phyloP scores from a whole-genome alignment of 2,797 vertebrate species.

The Margarornis squamiger region DNA sequence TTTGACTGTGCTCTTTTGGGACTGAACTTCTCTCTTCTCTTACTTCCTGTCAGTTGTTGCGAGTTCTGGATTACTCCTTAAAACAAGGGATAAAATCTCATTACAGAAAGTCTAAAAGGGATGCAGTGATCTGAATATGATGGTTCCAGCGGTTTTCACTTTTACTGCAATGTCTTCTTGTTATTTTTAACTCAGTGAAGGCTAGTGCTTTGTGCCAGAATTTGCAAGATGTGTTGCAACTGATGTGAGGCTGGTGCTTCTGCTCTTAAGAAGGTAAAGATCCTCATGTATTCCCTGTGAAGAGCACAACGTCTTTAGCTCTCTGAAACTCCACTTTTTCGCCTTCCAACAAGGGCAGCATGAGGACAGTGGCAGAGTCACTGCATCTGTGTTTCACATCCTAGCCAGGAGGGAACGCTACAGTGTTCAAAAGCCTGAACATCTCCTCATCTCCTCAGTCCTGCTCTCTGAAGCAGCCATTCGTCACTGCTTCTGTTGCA shows the following conservation, averaged over 20 bases:
- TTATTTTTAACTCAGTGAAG: neutral
- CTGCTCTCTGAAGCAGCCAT: neutral
- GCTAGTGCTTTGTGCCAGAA: neutral
- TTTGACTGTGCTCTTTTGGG: neutral
- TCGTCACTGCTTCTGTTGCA: neutral
- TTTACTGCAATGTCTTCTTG: neutral
- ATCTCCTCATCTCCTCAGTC: neutral
- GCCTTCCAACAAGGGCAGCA: neutral
- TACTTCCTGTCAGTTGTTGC: neutral
- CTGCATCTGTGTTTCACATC: neutral
- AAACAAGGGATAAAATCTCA: neutral
- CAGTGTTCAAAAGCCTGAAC: rapidly evolving
- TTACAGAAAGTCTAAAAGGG: neutral
- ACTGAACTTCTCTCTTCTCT: neutral
- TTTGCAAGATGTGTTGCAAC: neutral
- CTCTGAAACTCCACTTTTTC: neutral
- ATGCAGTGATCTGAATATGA: neutral
- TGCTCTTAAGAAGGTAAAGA: neutral
- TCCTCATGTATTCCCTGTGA: neutral
- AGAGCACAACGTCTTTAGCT: neutral
- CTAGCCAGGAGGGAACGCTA: neutral
- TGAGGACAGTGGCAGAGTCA: neutral
- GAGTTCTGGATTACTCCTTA: neutral
- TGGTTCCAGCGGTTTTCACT: neutral
- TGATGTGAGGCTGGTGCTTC: neutral